phyloP scores from a whole-genome alignment of 2,888 invertebrate genomes.

The Machimus rusticus region DNA sequence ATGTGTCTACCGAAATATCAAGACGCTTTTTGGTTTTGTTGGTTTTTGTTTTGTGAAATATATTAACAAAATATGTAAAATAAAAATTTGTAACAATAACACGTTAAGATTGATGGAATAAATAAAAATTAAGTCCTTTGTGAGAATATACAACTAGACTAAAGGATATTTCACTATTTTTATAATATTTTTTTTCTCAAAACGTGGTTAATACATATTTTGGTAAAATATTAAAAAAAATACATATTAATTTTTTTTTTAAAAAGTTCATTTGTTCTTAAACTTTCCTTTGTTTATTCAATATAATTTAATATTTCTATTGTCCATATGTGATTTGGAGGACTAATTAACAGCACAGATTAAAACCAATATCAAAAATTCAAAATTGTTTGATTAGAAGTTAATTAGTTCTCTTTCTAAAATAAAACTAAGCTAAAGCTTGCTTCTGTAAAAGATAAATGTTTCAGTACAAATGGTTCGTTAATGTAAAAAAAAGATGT shows the following conservation, averaged over 20 bases:
- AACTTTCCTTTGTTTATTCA: background rate
- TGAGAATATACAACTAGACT: too few relatives aligned
- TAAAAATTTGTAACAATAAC: background rate
- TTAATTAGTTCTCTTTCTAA: background rate
- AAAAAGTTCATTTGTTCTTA: background rate
- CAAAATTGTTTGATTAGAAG: background rate
- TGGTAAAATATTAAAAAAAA: background rate
- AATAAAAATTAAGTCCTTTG: too few relatives aligned
- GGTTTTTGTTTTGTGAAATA: background rate
- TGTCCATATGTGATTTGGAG: background rate
- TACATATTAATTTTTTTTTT: background rate
- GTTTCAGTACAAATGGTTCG: background rate
- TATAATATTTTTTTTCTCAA: too few relatives aligned
- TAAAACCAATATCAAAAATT: background rate
- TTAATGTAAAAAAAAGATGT: background rate
- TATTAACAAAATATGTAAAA: background rate
- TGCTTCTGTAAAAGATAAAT: constrained; percentile 15
- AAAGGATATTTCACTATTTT: too few relatives aligned
- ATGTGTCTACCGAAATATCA: background rate
- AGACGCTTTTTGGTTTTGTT: background rate
- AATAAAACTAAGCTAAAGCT: background rate
- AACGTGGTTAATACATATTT: background rate
- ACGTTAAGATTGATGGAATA: background rate
- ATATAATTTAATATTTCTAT: background rate
- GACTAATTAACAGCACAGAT: background rate